These are phyloP conservation scores for Coenobita brevimanus DNA, from an alignment of 1,140 invertebrate genomes.

Conservation along the genomic window DNA sequence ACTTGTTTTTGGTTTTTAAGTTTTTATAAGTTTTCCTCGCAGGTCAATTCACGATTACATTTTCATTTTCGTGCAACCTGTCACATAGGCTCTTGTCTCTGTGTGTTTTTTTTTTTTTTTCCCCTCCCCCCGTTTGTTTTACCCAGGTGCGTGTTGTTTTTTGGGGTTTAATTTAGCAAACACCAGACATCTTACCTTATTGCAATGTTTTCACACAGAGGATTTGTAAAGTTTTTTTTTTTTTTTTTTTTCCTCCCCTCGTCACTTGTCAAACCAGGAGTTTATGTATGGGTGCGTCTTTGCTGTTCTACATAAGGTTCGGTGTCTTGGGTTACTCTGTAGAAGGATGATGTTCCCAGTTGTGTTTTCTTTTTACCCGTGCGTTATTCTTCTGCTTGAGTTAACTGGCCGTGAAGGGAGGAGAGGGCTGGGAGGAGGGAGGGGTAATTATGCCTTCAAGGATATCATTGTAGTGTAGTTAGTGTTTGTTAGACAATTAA, in stretches of 20 bases:
- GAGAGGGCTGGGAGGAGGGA: conserved; percentile 42
- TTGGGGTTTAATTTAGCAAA: conserved; percentile 42
- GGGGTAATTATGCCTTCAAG: conserved; percentile 25
- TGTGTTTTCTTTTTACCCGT: conserved; percentile 36
- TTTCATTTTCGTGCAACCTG: conserved; percentile 24
- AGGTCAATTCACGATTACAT: conserved; percentile 1
- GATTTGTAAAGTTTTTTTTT: neutral
- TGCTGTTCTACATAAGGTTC: conserved; percentile 51
- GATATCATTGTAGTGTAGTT: too few species aligned
- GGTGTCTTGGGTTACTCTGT: conserved; percentile 53
- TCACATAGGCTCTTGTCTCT: conserved; percentile 10
- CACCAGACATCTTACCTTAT: conserved; percentile 55
- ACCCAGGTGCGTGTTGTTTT: conserved; percentile 39
- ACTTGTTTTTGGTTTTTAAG: conserved; percentile 51
- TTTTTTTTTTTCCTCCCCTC: conserved; percentile 3
- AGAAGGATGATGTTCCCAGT: conserved; percentile 53
- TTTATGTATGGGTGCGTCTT: conserved; percentile 1
- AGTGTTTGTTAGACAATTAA: too few species aligned
- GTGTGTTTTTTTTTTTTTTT: conserved; percentile 34
- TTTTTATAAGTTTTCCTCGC: conserved; percentile 33
- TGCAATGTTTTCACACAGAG: neutral
- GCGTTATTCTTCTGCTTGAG: conserved; percentile 65
- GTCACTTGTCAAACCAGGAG: conserved; percentile 9
- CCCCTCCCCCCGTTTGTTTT: conserved; percentile 31
- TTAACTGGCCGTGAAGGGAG: conserved; percentile 52